Percentiles rank a stretch among this genome's conserved stretches.
phyloP scores from a whole-genome alignment of 2,797 vertebrate genomes.

The Schizopygopsis pylzovi region DNA sequence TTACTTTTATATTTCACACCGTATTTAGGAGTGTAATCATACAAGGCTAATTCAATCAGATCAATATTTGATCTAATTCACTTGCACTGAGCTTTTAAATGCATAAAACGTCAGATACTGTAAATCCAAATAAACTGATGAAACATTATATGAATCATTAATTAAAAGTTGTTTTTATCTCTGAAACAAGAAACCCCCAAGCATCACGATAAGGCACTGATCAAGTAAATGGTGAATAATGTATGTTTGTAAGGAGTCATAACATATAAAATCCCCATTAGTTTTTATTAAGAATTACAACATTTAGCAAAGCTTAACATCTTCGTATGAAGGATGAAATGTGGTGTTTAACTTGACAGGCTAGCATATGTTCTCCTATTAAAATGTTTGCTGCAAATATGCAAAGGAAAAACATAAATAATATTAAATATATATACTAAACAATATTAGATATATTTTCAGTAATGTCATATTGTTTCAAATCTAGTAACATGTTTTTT shows the following conservation, averaged over 20 bases:
- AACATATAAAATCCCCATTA: neutral
- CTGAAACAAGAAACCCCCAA: slow-evolving; percentile 43
- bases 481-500: neutral
- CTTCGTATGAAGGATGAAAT: neutral
- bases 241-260: slow-evolving; percentile 1
- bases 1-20: slow-evolving; percentile 1
- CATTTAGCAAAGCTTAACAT: neutral
- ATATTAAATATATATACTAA: neutral
- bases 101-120: slow-evolving; percentile 43
- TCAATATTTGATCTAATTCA: neutral
- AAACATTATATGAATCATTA: slow-evolving; percentile 48
- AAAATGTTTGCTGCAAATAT: neutral
- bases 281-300: neutral
- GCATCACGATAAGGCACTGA: slow-evolving; percentile 24
- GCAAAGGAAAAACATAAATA: neutral
- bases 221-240: slow-evolving; percentile 28
- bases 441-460: neutral
- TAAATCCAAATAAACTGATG: slow-evolving; percentile 54
- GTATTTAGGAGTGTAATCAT: slow-evolving; percentile 34
- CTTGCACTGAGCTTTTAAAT: slow-evolving; percentile 10
- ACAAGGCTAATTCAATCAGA: slow-evolving; percentile 16
- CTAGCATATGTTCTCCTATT: neutral
- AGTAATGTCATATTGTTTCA: neutral
- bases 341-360: neutral
- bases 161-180: slow-evolving; percentile 43